These are phyloP conservation scores for Pao palembangensis DNA, from an alignment of 2,113 vertebrate genomes.

Conservation along the genomic window DNA sequence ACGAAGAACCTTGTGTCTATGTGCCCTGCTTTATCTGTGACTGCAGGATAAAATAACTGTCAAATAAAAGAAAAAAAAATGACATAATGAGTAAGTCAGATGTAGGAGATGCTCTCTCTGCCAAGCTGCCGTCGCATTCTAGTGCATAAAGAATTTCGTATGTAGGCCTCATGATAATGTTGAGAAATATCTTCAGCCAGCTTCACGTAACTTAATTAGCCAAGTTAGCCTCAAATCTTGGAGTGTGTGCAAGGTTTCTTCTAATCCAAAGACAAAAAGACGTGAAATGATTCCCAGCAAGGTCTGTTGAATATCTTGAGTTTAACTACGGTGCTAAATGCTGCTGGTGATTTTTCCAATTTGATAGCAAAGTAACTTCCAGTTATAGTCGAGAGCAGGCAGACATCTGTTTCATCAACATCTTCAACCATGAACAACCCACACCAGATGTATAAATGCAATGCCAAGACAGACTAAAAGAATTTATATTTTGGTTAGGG, in stretches of 20 bases:
- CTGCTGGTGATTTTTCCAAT: too few relatives aligned
- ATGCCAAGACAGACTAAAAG: too few relatives aligned
- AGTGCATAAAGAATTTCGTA: too few relatives aligned
- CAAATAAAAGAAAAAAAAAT: too few relatives aligned
- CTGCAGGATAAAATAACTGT: neutral
- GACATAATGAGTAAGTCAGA: too few relatives aligned
- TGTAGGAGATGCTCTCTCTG: too few relatives aligned
- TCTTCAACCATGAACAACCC: neutral
- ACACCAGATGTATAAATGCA: neutral
- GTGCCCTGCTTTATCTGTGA: conserved; percentile 23
- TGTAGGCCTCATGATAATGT: neutral
- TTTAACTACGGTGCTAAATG: too few relatives aligned
- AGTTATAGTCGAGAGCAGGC: neutral
- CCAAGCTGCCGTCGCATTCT: too few relatives aligned
- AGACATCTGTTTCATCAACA: neutral
- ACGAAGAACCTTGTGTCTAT: conserved; percentile 15
- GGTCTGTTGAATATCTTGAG: too few relatives aligned
- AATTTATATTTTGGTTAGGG: too few relatives aligned
- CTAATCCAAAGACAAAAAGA: neutral
- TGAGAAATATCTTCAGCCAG: neutral
- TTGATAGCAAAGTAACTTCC: too few relatives aligned
- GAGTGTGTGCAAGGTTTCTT: neutral
- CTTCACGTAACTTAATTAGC: neutral
- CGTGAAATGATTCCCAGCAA: neutral
- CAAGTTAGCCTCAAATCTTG: neutral